Evolutionary conservation across 2,797 vertebrate species (phyloP), one percentile per base, ranked within the genome.

Genomic region (Oreonectes daqikongensis): DNA sequence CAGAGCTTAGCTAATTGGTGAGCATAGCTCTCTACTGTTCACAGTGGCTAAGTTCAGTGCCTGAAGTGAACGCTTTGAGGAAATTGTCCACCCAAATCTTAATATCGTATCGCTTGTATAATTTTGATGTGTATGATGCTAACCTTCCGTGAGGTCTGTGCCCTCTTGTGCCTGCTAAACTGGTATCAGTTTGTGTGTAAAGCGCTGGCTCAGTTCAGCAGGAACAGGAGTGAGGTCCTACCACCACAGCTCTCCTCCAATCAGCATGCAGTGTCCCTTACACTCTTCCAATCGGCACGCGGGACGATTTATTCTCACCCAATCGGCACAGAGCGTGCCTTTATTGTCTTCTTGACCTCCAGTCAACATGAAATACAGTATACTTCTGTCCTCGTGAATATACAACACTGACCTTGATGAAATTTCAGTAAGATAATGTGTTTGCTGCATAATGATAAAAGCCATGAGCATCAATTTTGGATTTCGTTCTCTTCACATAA

Each of bases 161-260:
- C 86, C 89, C 92, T 93, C 93, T 90, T 73, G 93, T 94, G 92
- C 93, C 93, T 94, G 93, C 93, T 94, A 88, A 94, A 93, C 93
- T 94, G 93, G 93, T 94, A 93, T 93, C 93, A 93, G 93, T 94
- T 91, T 93, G 88, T 86, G 15, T 82, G 77, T 80, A 84, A 76
- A 91, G 94, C 90, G 89, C 96, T 98, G 96, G 95, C 96, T 99
- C 97, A 97, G 96, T 97, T 97, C 96, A 98, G 96, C 96, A 98
- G 96, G 96, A 98, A 98, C 97, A 97, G 97, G 96, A 97, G 96
- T 96, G 90, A 84, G 90, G 89, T 86, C 77, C 18, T 60, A 46
- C 38, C 38, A 0, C 84, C 86, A 79, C 81, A 75, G 63, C 85
- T 75, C 79, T 42, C 57, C 77, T 55, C 5, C 69, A 79, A 55